Evolutionary conservation across 2,113 vertebrate species (phyloP).

Genomic region (Numida meleagris): DNA sequence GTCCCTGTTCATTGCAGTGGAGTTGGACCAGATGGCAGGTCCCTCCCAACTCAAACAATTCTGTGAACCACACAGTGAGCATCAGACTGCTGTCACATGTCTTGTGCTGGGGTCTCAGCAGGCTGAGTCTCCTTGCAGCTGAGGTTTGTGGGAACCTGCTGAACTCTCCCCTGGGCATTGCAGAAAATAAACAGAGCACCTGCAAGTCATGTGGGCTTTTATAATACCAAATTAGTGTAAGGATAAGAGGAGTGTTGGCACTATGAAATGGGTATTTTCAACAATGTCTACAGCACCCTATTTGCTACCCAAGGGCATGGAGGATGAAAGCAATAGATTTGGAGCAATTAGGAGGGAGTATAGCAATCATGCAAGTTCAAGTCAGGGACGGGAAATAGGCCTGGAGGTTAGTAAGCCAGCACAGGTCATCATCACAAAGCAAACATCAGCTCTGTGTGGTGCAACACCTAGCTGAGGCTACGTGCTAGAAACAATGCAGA

Average conservation of each 20-base stretch:
- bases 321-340: neutral
- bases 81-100: neutral
- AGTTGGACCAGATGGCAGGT: no score
- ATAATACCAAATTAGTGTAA: neutral
- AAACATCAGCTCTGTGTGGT: neutral
- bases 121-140: neutral
- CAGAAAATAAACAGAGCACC: neutral
- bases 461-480: neutral
- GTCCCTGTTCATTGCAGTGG: no score
- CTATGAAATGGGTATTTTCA: neutral
- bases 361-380: neutral
- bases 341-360: neutral
- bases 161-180: neutral
- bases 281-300: neutral
- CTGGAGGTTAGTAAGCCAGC: neutral
- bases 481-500: neutral
- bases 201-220: neutral
- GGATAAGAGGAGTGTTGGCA: neutral
- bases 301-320: neutral
- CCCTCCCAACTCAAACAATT: no score
- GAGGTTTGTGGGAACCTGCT: neutral
- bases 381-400: neutral
- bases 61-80: neutral
- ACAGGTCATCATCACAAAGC: neutral
- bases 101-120: rapidly evolving